Base-by-base conservation (phyloP, 2,888 invertebrate genomes). In the Stictocephala bisonia region DNA sequence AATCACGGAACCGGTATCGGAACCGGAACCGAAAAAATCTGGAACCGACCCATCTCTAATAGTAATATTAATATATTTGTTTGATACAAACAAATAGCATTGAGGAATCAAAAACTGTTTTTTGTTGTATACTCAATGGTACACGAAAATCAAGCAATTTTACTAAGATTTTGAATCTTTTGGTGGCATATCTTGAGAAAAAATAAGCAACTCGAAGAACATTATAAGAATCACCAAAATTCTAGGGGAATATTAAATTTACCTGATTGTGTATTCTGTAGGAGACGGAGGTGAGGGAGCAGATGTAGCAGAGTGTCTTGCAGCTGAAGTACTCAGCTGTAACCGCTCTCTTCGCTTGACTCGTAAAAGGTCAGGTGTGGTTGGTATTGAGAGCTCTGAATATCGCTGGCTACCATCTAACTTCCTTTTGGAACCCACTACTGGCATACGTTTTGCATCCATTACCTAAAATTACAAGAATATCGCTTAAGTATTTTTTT, bases 321-420 rank as follows among this genome's bases (percentile, higher is more conserved):
- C 90, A 7, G 86, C 85, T 73, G 86, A 87, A 0, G 90, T 90
- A 4, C 88, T 86, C 78, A 87, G 87, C 79, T 90, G 89, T 66
- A 90, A 82, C 53, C 87, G 88, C 84, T 83, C 87, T 84, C 83
- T 87, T 73, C 86, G 85, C 81, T 89, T 89, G 80, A 90, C 84
- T 76, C 87, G 86, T 41, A 91, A 81, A 73, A 90, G 83, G 78
- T 90, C 89, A 2, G 90, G 86, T 79, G 90, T 88, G 2, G 88
- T 87, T 4, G 91, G 91, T 58, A 90, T 87, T 31, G 72, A 74
- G 9, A 78, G 74, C 66, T 78, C 78, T 50, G 78, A 68, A 56
- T 77, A 78, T 7, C 78, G 77, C 41, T 72, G 74, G 6, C 66
- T 71, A 40, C 72, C 26, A 64, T 78, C 76, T 50, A 77, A 60